Conservation (phyloP, 2,797 vertebrate genomes). For the Lithobates pipiens region DNA sequence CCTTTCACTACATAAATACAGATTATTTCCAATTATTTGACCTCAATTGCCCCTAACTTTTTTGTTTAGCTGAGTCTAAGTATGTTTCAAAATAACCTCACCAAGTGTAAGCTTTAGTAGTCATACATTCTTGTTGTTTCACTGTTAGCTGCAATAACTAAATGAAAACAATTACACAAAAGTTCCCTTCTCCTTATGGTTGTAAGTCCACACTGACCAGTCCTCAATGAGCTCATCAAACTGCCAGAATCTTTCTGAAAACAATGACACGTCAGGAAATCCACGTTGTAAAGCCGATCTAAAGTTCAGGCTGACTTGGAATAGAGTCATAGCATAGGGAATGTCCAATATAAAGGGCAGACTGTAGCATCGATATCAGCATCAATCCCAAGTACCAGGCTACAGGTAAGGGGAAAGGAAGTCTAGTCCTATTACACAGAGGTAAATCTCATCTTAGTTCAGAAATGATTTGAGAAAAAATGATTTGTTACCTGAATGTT, state of each 20-base stretch:
- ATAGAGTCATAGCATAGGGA: neutral
- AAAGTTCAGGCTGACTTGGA: constrained; percentile 39
- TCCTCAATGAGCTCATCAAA: constrained; percentile 27
- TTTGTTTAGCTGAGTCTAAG: too few relatives aligned
- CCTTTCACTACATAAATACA: too few relatives aligned
- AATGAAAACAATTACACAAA: constrained; percentile 12
- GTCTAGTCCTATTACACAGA: too few relatives aligned
- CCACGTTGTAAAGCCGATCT: constrained; percentile 42
- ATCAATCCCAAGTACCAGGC: neutral
- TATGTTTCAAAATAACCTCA: neutral
- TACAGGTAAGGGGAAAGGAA: constrained; percentile 38
- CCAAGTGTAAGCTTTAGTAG: neutral
- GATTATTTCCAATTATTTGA: too few relatives aligned
- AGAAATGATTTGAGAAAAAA: too few relatives aligned
- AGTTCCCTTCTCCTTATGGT: neutral
- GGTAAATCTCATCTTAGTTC: too few relatives aligned
- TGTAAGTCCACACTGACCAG: constrained; percentile 31
- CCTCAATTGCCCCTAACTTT: too few relatives aligned
- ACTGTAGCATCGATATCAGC: neutral
- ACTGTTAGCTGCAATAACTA: neutral
- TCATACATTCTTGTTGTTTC: neutral
- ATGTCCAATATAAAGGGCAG: constrained; percentile 35
- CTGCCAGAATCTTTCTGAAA: constrained; percentile 12
- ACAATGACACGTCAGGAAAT: constrained; percentile 48
- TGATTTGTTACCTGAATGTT: too few relatives aligned